Conservation (phyloP, 2,113 vertebrate genomes). For the Mesoclemmys tuberculata region DNA sequence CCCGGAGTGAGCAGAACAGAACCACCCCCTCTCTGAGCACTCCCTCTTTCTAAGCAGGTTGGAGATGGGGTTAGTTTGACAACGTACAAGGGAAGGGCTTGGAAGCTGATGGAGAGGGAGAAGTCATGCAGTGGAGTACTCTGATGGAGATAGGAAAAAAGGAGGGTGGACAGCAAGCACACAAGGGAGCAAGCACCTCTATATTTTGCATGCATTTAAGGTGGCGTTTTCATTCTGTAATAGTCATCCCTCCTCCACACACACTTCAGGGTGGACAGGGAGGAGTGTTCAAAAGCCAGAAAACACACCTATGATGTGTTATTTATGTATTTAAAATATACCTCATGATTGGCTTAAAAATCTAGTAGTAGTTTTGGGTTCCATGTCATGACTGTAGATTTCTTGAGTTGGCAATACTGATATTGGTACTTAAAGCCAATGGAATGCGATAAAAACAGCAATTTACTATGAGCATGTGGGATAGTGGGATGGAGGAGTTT, state of each 20-base stretch:
- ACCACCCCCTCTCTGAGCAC: background rate
- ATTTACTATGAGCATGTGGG: background rate
- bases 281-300: background rate
- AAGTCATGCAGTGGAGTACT: background rate
- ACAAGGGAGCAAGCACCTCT: accelerated
- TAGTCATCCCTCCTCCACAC: background rate
- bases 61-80: background rate
- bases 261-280: background rate
- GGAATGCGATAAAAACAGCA: background rate
- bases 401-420: background rate
- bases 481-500: background rate
- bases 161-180: background rate
- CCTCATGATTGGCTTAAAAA: accelerated
- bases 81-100: background rate
- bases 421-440: background rate
- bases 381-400: background rate
- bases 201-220: background rate
- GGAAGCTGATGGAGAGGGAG: background rate
- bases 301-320: background rate
- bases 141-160: background rate
- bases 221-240: accelerated
- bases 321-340: background rate
- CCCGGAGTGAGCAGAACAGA: background rate
- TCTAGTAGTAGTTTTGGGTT: background rate
- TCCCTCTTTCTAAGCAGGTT: background rate